phyloP scores from a whole-genome alignment of 1,140 invertebrate genomes.

The Dufourea novaeangliae region DNA sequence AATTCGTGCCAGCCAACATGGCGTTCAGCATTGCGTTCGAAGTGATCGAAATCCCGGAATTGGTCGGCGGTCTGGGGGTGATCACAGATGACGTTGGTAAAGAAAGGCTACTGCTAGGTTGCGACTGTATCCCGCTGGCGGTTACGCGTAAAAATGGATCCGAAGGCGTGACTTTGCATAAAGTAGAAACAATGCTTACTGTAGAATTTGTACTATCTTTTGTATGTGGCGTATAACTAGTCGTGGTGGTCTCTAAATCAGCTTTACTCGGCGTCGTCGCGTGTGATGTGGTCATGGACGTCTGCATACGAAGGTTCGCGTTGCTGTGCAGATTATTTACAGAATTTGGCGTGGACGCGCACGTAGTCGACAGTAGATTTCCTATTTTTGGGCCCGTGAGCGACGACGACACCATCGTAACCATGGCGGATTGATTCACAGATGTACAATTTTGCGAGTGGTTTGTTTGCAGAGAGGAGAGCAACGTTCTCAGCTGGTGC shows the following conservation, averaged over 20 bases:
- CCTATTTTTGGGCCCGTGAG: constrained; percentile 73
- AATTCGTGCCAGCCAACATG: constrained; percentile 76
- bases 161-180: constrained; percentile 58
- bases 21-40: constrained; percentile 80
- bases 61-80: constrained; percentile 50
- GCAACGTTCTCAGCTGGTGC: constrained; percentile 83
- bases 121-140: constrained; percentile 65
- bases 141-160: constrained; percentile 71
- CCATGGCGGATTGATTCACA: constrained; percentile 65
- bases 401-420: constrained; percentile 83
- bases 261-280: constrained; percentile 48
- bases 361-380: constrained; percentile 63
- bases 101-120: constrained; percentile 50
- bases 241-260: constrained; percentile 68
- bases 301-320: constrained; percentile 63
- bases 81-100: constrained; percentile 56
- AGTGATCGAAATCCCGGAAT: constrained; percentile 75
- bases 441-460: constrained; percentile 72
- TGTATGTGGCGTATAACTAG: constrained; percentile 72
- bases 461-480: constrained; percentile 77
- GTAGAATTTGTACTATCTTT: constrained; percentile 70
- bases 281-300: constrained; percentile 24
- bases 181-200: constrained; percentile 68
- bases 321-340: constrained; percentile 57
- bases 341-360: constrained; percentile 61